Percentiles rank a stretch among this genome's conserved stretches.
These are phyloP conservation scores for Chromoteleia sp. DNA, from an alignment of 2,888 invertebrate genomes.

Conservation along the genomic window DNA sequence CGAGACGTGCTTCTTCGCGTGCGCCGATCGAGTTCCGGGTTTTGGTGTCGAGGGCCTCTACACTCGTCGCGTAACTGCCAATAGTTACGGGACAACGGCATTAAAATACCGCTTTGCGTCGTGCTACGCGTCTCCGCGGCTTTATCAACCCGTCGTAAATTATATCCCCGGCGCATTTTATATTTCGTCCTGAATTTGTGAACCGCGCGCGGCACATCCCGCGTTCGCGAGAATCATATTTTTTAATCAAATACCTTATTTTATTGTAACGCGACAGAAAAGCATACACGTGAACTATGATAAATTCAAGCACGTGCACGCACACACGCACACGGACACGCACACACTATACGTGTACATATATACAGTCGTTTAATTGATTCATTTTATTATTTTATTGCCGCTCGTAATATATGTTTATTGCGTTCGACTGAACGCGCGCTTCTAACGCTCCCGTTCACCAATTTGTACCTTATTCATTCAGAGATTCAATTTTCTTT, in stretches of 20 bases:
- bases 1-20: slow-evolving; percentile 31
- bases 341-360: too few species aligned
- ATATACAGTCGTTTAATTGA: slow-evolving; percentile 38
- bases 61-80: slow-evolving; percentile 4
- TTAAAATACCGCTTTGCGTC: slow-evolving; percentile 34
- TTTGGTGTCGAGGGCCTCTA: slow-evolving; percentile 35
- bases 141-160: slow-evolving; percentile 35
- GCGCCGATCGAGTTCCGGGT: slow-evolving; percentile 49
- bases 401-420: slow-evolving; percentile 25
- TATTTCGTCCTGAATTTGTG: slow-evolving; percentile 16
- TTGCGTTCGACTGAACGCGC: slow-evolving; percentile 1
- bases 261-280: background rate
- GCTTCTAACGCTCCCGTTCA: slow-evolving; percentile 18
- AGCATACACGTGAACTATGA: slow-evolving; percentile 26
- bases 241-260: slow-evolving; percentile 17
- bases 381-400: slow-evolving; percentile 45
- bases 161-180: slow-evolving; percentile 12
- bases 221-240: background rate
- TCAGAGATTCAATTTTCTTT: background rate
- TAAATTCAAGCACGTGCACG: slow-evolving; percentile 23
- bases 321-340: too few species aligned
- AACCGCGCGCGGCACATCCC: slow-evolving; percentile 9
- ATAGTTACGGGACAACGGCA: slow-evolving; percentile 37
- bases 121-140: slow-evolving; percentile 19
- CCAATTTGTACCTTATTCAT: slow-evolving; percentile 12